Evolutionary conservation across 2,888 invertebrate species (phyloP), one percentile per base, ranked within the genome.

Genomic region (Volucella inanis): DNA sequence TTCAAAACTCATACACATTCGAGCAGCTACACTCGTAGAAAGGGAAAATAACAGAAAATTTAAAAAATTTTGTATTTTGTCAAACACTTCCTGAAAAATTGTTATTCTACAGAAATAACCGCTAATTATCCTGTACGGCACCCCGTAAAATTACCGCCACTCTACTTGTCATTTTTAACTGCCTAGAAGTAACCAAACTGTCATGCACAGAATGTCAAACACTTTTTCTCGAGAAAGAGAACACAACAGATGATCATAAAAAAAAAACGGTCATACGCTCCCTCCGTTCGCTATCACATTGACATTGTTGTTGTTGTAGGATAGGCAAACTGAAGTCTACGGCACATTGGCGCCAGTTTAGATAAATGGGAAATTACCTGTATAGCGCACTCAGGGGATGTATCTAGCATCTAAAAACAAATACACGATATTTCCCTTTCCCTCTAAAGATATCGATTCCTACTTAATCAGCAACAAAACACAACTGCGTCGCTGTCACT

Each of bases 351-450:
- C 75, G 75, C 76, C 76, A 50, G 11, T 71, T 78, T 38, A 78
- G 64, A 78, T 71, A 64, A 71, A 54, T 64, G 31, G 57, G 70
- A 64, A 71, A 71, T 78, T 78, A 70, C 70, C 70, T 70, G 70
- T 41, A 49, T 71, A 50, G 49, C 50, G 31, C 55, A 39, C 15
- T 52, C 14, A 49, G 39, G 75, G 57, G 65, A 75, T 49, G 39
- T 43, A 74, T 49, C 22, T 43, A 6, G 15, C 3, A 52, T n/a
- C 15, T 11, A 54, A 22, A 8, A 45, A 54, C 39, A 45, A 45
- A 45, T 31, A 31, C 6, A 31, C 31, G 6, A 31, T 31, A 31
- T 43, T 22, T 67, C 31, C 67, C 39, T 43, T 12, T 45, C 14
- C 15, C 0, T 31, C 31, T 31, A 31, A 31, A 31, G 6, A 31